A percentile compares a stretch with the other conserved stretches of the same genome.
Evolutionary conservation across 2,797 vertebrate genomes (phyloP).

Genomic region (Hydrophis major): DNA sequence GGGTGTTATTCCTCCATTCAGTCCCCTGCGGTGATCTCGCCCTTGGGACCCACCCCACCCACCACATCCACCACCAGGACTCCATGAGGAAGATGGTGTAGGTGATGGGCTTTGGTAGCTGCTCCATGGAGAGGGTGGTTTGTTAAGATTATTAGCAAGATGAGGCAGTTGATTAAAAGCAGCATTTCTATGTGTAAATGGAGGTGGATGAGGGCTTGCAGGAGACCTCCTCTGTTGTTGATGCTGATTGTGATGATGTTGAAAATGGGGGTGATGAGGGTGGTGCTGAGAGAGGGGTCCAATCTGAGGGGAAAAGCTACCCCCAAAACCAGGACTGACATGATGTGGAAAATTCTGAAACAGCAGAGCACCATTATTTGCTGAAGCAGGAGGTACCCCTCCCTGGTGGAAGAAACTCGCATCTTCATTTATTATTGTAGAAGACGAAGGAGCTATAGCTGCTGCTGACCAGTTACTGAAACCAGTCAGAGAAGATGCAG

Average conservation of each 20-base stretch:
- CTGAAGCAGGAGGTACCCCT: constrained; percentile 86
- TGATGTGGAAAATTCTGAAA: constrained; percentile 99
- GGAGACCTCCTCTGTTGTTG: constrained; percentile 95
- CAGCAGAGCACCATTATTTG: constrained; percentile 91
- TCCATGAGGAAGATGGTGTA: constrained; percentile 94
- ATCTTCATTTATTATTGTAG: constrained; percentile 92
- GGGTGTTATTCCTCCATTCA: constrained; percentile 89
- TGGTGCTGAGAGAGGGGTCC: constrained; percentile 96
- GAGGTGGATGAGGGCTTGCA: constrained; percentile 91
- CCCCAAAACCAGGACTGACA: constrained; percentile 91
- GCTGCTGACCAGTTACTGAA: constrained; percentile 99
- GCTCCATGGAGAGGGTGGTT: constrained; percentile 96
- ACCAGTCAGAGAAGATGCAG: constrained; percentile 91
- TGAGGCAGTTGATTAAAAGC: constrained; percentile 96
- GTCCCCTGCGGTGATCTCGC: constrained; percentile 90
- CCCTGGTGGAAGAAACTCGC: constrained; percentile 93
- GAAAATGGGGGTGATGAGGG: constrained; percentile 94
- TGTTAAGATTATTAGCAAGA: constrained; percentile 91
- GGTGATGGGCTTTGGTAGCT: constrained; percentile 97
- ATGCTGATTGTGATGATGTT: constrained; percentile 94
- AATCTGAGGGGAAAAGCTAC: constrained; percentile 95
- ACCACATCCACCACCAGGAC: constrained; percentile 87
- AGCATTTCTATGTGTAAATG: constrained; percentile 92
- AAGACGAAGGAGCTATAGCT: constrained; percentile 92
- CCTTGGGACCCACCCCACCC: constrained; percentile 96